Percentiles rank a stretch among this genome's conserved stretches.
Evolutionary conservation across 2,113 vertebrate species (phyloP).

Genomic region (Lophius piscatorius): DNA sequence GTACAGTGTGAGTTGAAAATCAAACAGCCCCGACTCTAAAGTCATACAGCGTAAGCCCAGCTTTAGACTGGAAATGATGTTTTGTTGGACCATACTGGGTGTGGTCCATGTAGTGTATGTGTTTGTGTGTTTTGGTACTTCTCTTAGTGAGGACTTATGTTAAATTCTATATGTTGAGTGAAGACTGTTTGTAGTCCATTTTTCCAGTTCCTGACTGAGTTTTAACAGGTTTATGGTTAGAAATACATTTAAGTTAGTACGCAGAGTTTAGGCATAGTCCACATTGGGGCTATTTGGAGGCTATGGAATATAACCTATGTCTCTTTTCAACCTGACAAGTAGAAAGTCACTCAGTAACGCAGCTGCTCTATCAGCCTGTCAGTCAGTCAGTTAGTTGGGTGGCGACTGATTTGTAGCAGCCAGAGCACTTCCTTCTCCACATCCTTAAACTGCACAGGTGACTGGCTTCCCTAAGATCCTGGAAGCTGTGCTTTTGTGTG

Average conservation of each 20-base stretch:
- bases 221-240: too few relatives aligned
- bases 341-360: background rate
- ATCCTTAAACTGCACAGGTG: slow-evolving; percentile 69
- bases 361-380: background rate
- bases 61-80: too few relatives aligned
- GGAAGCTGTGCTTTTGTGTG: slow-evolving; percentile 38
- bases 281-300: too few relatives aligned
- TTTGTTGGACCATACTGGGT: slow-evolving; percentile 33
- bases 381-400: slow-evolving; percentile 24
- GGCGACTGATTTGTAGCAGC: slow-evolving; percentile 28
- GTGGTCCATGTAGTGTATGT: slow-evolving; percentile 28
- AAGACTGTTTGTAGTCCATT: background rate
- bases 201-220: background rate
- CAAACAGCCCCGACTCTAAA: too few relatives aligned
- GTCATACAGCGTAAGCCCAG: too few relatives aligned
- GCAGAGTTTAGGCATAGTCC: too few relatives aligned
- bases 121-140: slow-evolving; percentile 11
- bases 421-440: slow-evolving; percentile 59
- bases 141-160: background rate
- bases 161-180: background rate
- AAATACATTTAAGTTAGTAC: too few relatives aligned
- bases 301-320: background rate
- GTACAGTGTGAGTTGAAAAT: too few relatives aligned
- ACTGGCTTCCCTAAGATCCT: slow-evolving; percentile 59
- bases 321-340: background rate